Evolutionary conservation across 2,888 invertebrate species (phyloP), one percentile per base, ranked within the genome.

Genomic region (Scaptomyza flava): DNA sequence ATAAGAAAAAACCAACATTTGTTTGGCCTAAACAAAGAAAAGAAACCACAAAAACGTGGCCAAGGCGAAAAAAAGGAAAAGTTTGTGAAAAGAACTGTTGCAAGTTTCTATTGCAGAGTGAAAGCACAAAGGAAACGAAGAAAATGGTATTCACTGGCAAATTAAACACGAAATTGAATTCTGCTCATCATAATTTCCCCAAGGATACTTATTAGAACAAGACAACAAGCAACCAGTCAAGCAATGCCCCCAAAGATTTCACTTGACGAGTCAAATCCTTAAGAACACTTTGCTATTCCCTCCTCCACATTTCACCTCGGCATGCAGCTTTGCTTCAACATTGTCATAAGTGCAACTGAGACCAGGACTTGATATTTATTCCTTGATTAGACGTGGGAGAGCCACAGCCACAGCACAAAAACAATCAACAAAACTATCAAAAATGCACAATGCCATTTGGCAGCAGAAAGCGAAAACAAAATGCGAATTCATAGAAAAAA

Each of bases 121-220:
- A 2, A 9, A 6, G 36, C 5, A 30, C 31, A 48, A 58, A 42
- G 31, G 17, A 43, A 68, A 76, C 69, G 60, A 67, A 70, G 76
- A 54, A 68, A 60, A 79, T 74, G 79, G 79, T 74, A 78, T 80
- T 82, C 79, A 77, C 72, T 84, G 79, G 82, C 76, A 87, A 88
- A 87, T 87, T 88, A 88, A 82, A 84, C 81, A 86, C 68, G 74
- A 86, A 88, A 87, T 88, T 88, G 88, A 87, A 87, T 87, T 84
- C 80, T 86, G 79, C 77, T 80, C 82, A 82, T 87, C 84, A 81
- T 89, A 89, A 89, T 89, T 89, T 89, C 89, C 89, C 89, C 77
- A 78, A 83, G 89, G 89, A 86, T 79, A 72, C 77, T 74, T 86
- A 83, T 86, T 86, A 86, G 84, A 69, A 74, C 45, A 33, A 20